Percentiles rank a stretch among this genome's conserved stretches.
phyloP scores from a whole-genome alignment of 2,888 invertebrate species.

The Leptopilina syphax region DNA sequence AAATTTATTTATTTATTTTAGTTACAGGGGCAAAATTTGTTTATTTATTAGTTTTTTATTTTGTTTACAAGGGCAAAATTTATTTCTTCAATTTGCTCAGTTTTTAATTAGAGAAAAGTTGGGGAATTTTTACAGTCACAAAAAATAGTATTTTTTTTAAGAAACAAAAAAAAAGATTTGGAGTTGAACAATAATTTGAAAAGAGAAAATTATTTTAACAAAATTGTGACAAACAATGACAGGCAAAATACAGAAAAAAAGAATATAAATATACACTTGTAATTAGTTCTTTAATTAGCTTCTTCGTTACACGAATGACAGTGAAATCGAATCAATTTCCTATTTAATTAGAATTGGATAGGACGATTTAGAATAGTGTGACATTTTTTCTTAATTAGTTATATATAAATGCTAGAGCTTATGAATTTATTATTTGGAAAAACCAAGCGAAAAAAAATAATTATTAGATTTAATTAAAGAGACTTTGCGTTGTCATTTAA shows the following conservation, averaged over 20 bases:
- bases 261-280: background rate
- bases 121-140: no score
- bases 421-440: conserved; percentile 42
- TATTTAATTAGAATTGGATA: background rate
- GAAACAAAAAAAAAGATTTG: background rate
- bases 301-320: conserved; percentile 48
- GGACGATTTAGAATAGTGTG: conserved; percentile 47
- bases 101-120: background rate
- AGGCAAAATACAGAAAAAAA: no score
- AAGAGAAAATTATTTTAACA: no score
- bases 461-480: background rate
- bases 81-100: no score
- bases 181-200: no score
- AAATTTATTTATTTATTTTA: no score
- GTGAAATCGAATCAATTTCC: background rate
- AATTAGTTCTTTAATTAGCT: background rate
- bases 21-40: no score
- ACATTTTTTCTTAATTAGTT: conserved; percentile 56
- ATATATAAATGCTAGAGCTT: conserved; percentile 43
- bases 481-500: no score
- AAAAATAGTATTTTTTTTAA: background rate
- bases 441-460: conserved; percentile 36
- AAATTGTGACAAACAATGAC: no score
- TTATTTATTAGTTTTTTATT: no score
- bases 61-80: no score